Evolutionary conservation across 2,113 vertebrate species (phyloP), one percentile per base, ranked within the genome.

Genomic region (Sander lucioperca): DNA sequence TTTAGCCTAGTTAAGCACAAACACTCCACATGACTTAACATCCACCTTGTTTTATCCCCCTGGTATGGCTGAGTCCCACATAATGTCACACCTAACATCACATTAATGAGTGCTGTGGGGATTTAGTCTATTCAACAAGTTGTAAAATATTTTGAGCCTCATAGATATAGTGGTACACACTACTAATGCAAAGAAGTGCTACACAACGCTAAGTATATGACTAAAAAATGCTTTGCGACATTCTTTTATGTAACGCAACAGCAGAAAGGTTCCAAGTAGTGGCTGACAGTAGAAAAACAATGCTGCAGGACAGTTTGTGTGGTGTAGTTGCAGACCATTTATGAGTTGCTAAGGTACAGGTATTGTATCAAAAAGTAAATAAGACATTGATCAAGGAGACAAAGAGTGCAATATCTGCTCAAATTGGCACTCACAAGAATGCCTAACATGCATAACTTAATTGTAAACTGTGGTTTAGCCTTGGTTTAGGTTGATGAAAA

Each of bases 401-500:
- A 25, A 39, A 50, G 76, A 66, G 16, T 36, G 25, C 15, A 54
- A 12, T 27, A 48, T 84, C 14, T 72, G 36, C 19, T 69, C 51
- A 58, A 71, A 68, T 4, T 27, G 36, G 39, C 14, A 16, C 58
- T 50, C 56, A 57, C 51, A 21, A 19, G 21, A 77, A 59, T 45
- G 33, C 50, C 74, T n/a, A n/a, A n/a, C n/a, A n/a, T n/a, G n/a
- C 5, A 39, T 23, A 18, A 59, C 25, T 30, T 18, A 6, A 16
- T 15, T 58, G 5, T 33, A 1, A 33, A 33, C 33, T 33, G 33
- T 33, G 33, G 33, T 33, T 33, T 6, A 33, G 33, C 33, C 33
- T 33, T 33, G 33, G 33, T 33, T 39, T 33, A 25, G 80, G 53
- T 54, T 56, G 23, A 75, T 61, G 65, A 59, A 71, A 74, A 61